Conservation (phyloP, 1,140 invertebrate genomes). For the Chelonus insularis region DNA sequence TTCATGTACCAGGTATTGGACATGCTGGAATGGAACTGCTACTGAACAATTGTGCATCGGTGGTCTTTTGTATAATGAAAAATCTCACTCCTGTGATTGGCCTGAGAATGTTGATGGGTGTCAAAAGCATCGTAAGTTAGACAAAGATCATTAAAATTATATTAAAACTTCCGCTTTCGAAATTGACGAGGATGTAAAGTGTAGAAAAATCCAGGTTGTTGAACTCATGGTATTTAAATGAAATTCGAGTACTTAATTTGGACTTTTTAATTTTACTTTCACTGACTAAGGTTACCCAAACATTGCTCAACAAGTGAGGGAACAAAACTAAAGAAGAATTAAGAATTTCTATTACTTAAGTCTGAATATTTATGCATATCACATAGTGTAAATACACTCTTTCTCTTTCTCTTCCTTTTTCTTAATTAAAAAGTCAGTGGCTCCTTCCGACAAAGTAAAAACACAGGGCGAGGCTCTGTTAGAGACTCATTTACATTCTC, state of each 20-base stretch:
- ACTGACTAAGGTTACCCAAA: too few species aligned
- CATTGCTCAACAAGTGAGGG: too few species aligned
- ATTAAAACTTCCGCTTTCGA: not conserved
- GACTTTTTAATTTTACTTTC: too few species aligned
- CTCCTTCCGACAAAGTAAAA: constrained; percentile 8
- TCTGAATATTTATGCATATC: too few species aligned
- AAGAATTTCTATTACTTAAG: too few species aligned
- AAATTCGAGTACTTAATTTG: not conserved
- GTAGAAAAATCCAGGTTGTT: not conserved
- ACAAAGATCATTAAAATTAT: constrained; percentile 1
- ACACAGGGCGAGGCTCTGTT: constrained; percentile 31
- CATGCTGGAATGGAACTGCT: constrained; percentile 91
- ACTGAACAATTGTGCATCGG: constrained; percentile 93
- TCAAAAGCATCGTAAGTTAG: constrained; percentile 89
- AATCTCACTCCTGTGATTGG: constrained; percentile 89
- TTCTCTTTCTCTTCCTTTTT: not conserved
- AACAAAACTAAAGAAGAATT: too few species aligned
- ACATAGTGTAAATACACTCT: not conserved
- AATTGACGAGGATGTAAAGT: not conserved
- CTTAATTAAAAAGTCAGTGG: constrained; percentile 12
- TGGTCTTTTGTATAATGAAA: constrained; percentile 87
- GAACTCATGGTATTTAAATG: not conserved
- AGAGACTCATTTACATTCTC: constrained; percentile 46
- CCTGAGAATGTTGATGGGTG: constrained; percentile 90
- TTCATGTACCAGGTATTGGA: constrained; percentile 91